Evolutionary conservation across 2,797 vertebrate genomes (phyloP), one percentile per base, ranked within the genome.

Genomic region (Tokudaia tokunoshimensis): DNA sequence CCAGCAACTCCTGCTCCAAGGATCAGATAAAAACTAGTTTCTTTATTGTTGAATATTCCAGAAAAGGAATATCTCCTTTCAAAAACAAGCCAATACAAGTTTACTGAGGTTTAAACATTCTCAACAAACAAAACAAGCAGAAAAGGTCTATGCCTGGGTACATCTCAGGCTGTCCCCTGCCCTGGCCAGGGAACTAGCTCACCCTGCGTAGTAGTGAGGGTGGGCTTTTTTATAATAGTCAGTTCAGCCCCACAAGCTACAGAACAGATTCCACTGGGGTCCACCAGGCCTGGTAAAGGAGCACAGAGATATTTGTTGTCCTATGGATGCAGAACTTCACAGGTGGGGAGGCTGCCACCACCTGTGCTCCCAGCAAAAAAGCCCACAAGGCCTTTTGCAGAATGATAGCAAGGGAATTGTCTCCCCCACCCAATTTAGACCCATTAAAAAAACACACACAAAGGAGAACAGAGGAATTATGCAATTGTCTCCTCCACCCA

Each of bases 301-400:
- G 34, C 34, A 67, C 41, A 34, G 85, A 97, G 95, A 95, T 86
- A 97, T 97, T 37, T 72, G n/a, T 37, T 72, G 70, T 37, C 7
- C 19, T 3, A 20, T 19, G 17, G 67, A 70, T 6, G 52, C 8
- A 34, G 88, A 20, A 13, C 59, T 92, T 86, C 95, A 91, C 97
- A 47, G 37, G 12, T 20, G 3, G 1, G 37, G 2, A 55, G 61
- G 14, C 59, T 11, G 70, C 3, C 96, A 75, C 3, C 5, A 1
- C 63, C 24, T 47, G 75, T 15, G 14, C 19, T n/a, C 0, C 0
- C 4, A 0, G 24, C 72, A 4, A 87, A 37, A 37, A 12, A 84
- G 78, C 70, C 20, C 41, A 67, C n/a, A 89, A 34, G 61, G 7
- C 1, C 0, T 91, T 65, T 14, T 74, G 34, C 89, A 85, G 47